These are phyloP conservation scores for Hydrotaea cyrtoneurina DNA, from an alignment of 2,888 invertebrate species.

Conservation along the genomic window DNA sequence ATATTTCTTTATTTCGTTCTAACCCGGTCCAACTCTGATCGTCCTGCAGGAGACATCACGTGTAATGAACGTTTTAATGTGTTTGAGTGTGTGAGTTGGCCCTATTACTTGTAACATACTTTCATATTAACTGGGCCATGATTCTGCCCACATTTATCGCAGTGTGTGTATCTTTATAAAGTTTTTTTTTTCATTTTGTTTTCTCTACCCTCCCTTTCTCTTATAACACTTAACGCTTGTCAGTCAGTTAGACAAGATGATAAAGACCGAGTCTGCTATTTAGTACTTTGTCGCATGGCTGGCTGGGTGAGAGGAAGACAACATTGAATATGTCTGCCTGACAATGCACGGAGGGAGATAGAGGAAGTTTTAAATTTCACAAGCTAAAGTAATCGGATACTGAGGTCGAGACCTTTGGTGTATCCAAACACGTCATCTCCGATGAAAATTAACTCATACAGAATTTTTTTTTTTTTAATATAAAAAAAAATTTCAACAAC, in stretches of 20 bases:
- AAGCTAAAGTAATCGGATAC: too few relatives aligned
- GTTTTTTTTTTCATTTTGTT: not conserved
- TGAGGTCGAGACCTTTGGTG: too few relatives aligned
- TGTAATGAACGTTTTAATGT: not conserved
- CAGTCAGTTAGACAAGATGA: not conserved
- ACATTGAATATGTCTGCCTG: not conserved
- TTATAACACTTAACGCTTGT: not conserved
- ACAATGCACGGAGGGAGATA: too few relatives aligned
- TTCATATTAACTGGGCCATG: not conserved
- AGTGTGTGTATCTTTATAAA: not conserved
- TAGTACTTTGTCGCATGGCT: not conserved
- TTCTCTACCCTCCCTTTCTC: not conserved
- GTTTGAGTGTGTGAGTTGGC: not conserved
- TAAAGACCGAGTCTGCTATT: not conserved
- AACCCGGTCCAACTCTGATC: too few relatives aligned
- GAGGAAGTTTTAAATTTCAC: too few relatives aligned
- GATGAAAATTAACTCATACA: too few relatives aligned
- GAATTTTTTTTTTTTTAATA: too few relatives aligned
- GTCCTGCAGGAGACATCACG: not conserved
- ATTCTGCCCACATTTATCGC: not conserved
- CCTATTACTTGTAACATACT: conserved; percentile 3
- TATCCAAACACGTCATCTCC: too few relatives aligned
- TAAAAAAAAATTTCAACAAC: too few relatives aligned
- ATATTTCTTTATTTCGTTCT: not conserved
- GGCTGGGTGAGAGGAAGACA: not conserved